These are phyloP conservation scores for Gymnocypris eckloni DNA, from an alignment of 2,797 vertebrate species.

Conservation along the genomic window DNA sequence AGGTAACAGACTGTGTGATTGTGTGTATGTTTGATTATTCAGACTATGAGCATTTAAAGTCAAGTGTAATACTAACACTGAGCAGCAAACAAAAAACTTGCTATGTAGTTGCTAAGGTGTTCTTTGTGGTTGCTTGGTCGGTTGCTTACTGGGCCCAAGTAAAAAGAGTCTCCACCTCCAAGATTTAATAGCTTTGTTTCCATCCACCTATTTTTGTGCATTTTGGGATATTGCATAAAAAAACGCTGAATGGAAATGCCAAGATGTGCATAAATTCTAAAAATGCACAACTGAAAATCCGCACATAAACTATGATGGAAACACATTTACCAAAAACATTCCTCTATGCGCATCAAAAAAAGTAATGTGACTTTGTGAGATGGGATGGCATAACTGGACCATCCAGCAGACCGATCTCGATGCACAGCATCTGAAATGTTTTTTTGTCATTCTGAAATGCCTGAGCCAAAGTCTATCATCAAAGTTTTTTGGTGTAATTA, in stretches of 20 bases:
- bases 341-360: not conserved
- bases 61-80: not conserved
- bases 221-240: not conserved
- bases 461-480: not conserved
- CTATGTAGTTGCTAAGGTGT: not conserved
- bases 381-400: not conserved
- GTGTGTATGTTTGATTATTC: not conserved
- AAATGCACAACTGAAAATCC: not conserved
- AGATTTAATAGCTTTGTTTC: not conserved
- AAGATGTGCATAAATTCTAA: too few relatives aligned
- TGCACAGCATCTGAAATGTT: not conserved
- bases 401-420: not conserved
- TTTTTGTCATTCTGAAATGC: not conserved
- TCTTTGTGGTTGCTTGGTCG: not conserved
- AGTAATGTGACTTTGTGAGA: too few relatives aligned
- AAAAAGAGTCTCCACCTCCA: too few relatives aligned
- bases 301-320: not conserved
- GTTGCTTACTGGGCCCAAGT: too few relatives aligned
- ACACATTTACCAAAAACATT: not conserved
- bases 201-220: not conserved
- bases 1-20: constrained; percentile 72
- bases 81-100: not conserved
- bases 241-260: not conserved
- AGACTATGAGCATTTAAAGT: not conserved
- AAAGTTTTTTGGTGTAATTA: not conserved